A percentile compares a stretch with the other conserved stretches of the same genome.
Evolutionary conservation across 2,888 invertebrate genomes (phyloP).

Genomic region (Mesorhabditis spiculigera): DNA sequence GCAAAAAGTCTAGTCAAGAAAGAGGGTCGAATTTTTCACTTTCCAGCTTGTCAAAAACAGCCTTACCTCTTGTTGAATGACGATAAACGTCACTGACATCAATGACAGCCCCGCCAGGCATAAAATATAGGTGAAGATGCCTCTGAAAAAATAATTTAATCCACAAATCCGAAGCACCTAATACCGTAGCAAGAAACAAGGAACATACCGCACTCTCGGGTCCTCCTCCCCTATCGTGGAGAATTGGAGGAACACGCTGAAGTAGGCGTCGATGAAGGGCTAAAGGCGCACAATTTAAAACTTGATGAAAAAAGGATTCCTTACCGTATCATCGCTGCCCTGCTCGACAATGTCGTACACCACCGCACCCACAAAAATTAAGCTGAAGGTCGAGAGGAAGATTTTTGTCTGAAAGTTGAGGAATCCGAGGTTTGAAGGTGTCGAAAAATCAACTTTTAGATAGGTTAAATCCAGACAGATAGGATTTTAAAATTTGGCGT

Average conservation of each 20-base stretch:
- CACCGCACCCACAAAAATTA: conserved; percentile 42
- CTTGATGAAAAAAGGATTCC: conserved; percentile 7
- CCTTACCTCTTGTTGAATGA: neutral
- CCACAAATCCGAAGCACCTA: neutral
- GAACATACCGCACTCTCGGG: conserved; percentile 29
- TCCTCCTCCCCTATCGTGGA: conserved; percentile 47
- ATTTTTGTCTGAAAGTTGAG: conserved; percentile 24
- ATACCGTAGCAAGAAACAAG: neutral
- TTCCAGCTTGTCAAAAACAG: too few relatives aligned
- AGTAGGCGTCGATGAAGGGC: conserved; percentile 51
- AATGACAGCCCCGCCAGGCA: neutral
- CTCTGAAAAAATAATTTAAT: neutral
- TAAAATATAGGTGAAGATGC: neutral
- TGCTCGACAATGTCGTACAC: conserved; percentile 50
- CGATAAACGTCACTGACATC: conserved; percentile 6
- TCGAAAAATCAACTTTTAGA: too few relatives aligned
- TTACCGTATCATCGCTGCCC: conserved; percentile 47
- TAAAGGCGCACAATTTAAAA: conserved; percentile 19
- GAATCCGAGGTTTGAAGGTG: too few relatives aligned
- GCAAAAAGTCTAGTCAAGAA: too few relatives aligned
- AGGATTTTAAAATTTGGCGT: too few relatives aligned
- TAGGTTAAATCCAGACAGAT: too few relatives aligned
- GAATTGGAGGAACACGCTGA: conserved; percentile 47
- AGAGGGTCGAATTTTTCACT: too few relatives aligned
- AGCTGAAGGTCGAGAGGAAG: conserved; percentile 31